Conservation (phyloP, 2,888 invertebrate genomes). For the Noctua janthe region DNA sequence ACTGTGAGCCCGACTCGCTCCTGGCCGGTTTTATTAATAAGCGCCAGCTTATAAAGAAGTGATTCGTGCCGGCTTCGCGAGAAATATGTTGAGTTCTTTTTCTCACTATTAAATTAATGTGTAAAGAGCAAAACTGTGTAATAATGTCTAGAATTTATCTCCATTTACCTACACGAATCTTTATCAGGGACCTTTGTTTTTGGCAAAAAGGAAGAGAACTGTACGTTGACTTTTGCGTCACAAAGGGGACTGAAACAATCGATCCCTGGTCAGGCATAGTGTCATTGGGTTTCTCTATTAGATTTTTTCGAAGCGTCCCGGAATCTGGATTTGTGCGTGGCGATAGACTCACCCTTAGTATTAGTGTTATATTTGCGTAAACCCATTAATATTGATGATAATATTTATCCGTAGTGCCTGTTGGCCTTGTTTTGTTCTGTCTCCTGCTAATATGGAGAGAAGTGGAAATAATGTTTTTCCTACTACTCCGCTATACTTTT, state of each 20-base stretch:
- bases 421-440: no score
- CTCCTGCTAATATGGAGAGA: no score
- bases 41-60: no score
- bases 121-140: background rate
- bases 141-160: background rate
- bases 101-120: background rate
- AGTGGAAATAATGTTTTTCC: no score
- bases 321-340: background rate
- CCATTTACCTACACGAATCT: background rate
- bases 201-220: background rate
- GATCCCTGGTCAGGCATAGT: background rate
- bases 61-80: background rate
- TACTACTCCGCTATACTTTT: no score
- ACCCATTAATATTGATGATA: no score
- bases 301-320: background rate
- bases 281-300: background rate
- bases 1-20: background rate
- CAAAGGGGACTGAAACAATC: no score
- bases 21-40: background rate
- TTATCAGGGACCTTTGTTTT: background rate
- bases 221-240: background rate
- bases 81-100: no score
- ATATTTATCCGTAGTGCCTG: no score
- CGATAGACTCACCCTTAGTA: no score
- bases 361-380: no score